Evolutionary conservation across 2,797 vertebrate species (phyloP).

Genomic region (Lacerta agilis): DNA sequence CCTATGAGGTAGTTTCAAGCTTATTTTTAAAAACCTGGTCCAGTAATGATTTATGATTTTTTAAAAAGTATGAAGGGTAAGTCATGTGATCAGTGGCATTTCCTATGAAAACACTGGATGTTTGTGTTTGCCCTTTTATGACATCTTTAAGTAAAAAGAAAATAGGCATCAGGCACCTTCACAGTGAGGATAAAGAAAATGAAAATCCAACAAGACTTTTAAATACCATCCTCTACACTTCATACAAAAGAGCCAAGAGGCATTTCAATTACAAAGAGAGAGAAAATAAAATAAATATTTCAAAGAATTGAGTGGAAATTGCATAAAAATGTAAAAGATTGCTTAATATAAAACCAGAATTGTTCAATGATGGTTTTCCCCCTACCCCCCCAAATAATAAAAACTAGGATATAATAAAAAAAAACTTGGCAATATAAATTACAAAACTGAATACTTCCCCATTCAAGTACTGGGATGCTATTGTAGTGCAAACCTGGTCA

Average conservation of each 20-base stretch:
- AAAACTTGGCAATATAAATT: slow-evolving; percentile 54
- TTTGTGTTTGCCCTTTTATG: slow-evolving; percentile 63
- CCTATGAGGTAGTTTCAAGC: slow-evolving; percentile 14
- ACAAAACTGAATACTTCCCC: slow-evolving; percentile 63
- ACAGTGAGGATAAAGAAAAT: slow-evolving; percentile 44
- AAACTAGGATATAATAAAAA: slow-evolving; percentile 38
- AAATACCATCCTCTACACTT: slow-evolving; percentile 54
- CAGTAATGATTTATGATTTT: slow-evolving; percentile 41
- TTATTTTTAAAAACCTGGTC: slow-evolving; percentile 23
- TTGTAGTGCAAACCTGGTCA: slow-evolving; percentile 64
- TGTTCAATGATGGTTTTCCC: slow-evolving; percentile 45
- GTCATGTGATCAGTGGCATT: slow-evolving; percentile 57
- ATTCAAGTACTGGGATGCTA: slow-evolving; percentile 51
- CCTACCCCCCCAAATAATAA: not conserved
- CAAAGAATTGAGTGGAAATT: slow-evolving; percentile 47
- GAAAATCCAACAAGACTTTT: slow-evolving; percentile 53
- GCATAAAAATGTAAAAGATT: slow-evolving; percentile 51
- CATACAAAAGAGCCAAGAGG: slow-evolving; percentile 64
- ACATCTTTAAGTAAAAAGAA: slow-evolving; percentile 51
- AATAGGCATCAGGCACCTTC: slow-evolving; percentile 33
- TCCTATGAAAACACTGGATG: slow-evolving; percentile 57
- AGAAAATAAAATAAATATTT: slow-evolving; percentile 60
- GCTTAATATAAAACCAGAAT: slow-evolving; percentile 63
- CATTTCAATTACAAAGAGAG: slow-evolving; percentile 51
- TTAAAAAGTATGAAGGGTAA: slow-evolving; percentile 40